Percentiles rank a stretch among this genome's conserved stretches.
Evolutionary conservation across 2,113 vertebrate genomes (phyloP).

Genomic region (Paralichthys olivaceus): DNA sequence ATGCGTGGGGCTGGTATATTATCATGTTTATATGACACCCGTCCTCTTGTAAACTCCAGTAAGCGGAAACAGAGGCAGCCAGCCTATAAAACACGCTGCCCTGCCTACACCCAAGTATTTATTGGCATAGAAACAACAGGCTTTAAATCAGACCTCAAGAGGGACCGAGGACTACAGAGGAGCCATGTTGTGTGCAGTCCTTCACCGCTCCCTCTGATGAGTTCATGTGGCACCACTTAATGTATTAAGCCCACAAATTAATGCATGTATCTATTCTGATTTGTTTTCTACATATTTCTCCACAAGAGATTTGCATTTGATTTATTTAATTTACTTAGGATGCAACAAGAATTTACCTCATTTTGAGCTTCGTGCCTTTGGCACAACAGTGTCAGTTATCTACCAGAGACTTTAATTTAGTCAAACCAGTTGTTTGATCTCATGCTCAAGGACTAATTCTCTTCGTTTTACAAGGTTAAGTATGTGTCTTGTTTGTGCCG

Average conservation of each 20-base stretch:
- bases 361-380: not conserved
- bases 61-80: conserved; percentile 65
- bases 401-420: not conserved
- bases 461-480: not conserved
- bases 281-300: not conserved
- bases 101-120: conserved; percentile 76
- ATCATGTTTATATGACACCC: conserved; percentile 81
- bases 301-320: not conserved
- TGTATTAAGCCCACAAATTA: too few species aligned
- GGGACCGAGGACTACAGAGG: conserved; percentile 32
- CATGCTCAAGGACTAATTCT: not conserved
- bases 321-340: not conserved
- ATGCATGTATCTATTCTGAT: not conserved
- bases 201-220: conserved; percentile 33
- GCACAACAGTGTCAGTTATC: too few species aligned
- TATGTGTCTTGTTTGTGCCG: not conserved
- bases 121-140: conserved; percentile 80
- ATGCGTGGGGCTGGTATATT: conserved; percentile 78
- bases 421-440: not conserved
- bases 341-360: not conserved
- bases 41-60: conserved; percentile 76
- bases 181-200: conserved; percentile 28
- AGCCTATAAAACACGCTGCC: conserved; percentile 75
- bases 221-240: conserved; percentile 37
- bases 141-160: conserved; percentile 79